A percentile compares a stretch with the other conserved stretches of the same genome.
phyloP scores from a whole-genome alignment of 2,888 invertebrate genomes.

The Stratiomys singularior region DNA sequence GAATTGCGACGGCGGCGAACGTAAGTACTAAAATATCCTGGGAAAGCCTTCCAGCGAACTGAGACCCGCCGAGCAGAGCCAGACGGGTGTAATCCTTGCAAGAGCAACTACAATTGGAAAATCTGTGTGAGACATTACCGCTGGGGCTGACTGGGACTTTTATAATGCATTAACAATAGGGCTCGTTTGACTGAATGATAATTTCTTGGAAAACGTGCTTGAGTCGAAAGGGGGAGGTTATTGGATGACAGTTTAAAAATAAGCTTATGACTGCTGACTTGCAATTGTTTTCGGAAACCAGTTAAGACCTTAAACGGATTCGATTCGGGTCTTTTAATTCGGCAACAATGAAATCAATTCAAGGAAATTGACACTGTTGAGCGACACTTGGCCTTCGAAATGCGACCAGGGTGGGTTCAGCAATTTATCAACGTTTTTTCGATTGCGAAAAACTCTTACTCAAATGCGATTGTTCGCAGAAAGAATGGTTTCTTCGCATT shows the following conservation, averaged over 20 bases:
- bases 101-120: not conserved
- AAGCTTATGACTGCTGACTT: not conserved
- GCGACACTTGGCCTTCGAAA: no score
- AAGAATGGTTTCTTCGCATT: no score
- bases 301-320: not conserved
- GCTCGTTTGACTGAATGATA: not conserved
- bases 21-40: not conserved
- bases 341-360: no score
- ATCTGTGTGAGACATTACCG: not conserved
- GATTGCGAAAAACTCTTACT: no score
- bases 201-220: not conserved
- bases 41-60: no score
- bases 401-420: no score
- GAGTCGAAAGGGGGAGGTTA: not conserved
- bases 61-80: not conserved
- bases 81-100: not conserved
- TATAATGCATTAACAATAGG: conserved; percentile 9
- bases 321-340: not conserved
- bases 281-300: not conserved
- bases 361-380: no score
- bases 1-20: not conserved
- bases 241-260: not conserved
- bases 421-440: no score
- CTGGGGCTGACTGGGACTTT: not conserved
- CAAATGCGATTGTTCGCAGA: no score